Base-by-base conservation (phyloP, 2,113 vertebrate species). In the Anarrhichthys ocellatus region DNA sequence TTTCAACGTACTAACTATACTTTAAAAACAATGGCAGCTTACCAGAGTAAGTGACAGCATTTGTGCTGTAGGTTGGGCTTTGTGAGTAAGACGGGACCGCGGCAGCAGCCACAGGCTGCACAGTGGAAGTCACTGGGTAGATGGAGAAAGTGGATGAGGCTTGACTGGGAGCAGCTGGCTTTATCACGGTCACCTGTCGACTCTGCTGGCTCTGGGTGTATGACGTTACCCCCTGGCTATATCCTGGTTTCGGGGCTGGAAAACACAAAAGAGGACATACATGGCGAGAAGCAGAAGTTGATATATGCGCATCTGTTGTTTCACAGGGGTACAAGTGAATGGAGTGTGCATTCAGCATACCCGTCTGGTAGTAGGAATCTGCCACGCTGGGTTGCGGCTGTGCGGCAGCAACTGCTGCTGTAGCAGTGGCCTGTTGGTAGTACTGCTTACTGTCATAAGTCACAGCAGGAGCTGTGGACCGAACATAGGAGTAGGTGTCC, bases 321-420 rank as follows among this genome's bases (percentile, higher is more conserved):
- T 40, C 2, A 64, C 27, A 40, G 5, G 2, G 1, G 22, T 18
- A 20, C 11, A 27, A 27, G 9, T 40, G 0, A 48, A 50, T 2
- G 27, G 3, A 50, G 18, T 54, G 46, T 34, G 3, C 24, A 46
- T 36, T 44, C 3, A 17, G 32, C n/a, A 15, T 83, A 98, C 97
- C 97, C 93, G 98, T 97, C 92, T 99, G 98, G 90, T 99, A 99
- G 93, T 99, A 99, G 6, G 98, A 97, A 58, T 99, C 98, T 2
- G 97, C 98, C 73, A 98, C 97, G 0, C 96, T 97, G 61, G 97
- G 97, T 34, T 99, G 98, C 0, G 98, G 96, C 88, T 99, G 98
- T 14, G 95, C 95, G 4, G 97, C 97, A 32, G 97, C 97, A 0
- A 97, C 97, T 17, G 97, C 98, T 0, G 97, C 96, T 0, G 97